Base-by-base conservation (phyloP, 2,113 vertebrate genomes). In the Fulica atra region DNA sequence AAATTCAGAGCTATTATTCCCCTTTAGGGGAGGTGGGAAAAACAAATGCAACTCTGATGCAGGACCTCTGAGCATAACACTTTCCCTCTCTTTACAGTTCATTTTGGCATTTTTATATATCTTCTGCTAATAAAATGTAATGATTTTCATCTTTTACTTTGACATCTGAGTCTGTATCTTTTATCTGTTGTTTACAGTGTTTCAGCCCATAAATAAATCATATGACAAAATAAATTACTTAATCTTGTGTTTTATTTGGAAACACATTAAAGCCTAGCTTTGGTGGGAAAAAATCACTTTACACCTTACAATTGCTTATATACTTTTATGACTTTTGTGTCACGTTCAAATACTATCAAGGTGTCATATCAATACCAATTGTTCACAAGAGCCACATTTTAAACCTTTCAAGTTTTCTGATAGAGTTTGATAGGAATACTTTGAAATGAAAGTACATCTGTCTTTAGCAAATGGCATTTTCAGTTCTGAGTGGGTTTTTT, bases 61-160 rank as follows among this genome's bases (percentile, higher is more conserved):
- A 94, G 95, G 97, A 96, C 95, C 93, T 96, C 92, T 97, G 96
- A 97, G 93, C 87, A 97, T 95, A 96, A 86, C 81, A 94, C 74
- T 97, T 97, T 96, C 91, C 92, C 79, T 97, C 94, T 96, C 95
- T 97, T 98, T 98, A 94, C 88, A 94, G 96, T 97, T 98, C 88
- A 95, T 91, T 69, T 93, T 97, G 97, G 93, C 95, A 96, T 97
- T 98, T 98, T 97, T 98, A 97, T 97, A 94, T 97, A 92, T 97
- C 81, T 97, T 89, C 86, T 82, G 87, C 97, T 97, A 98, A 98
- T 97, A 98, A 97, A 98, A 97, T 97, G 73, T 96, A 96, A 97
- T 97, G 95, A 97, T 97, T 98, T 97, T 97, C 95, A 97, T 97
- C 96, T 97, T 98, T 98, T 98, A 97, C 95, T 96, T 96, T 96